Base-by-base conservation (phyloP, 2,113 vertebrate genomes). In the Salvelinus sp. region DNA sequence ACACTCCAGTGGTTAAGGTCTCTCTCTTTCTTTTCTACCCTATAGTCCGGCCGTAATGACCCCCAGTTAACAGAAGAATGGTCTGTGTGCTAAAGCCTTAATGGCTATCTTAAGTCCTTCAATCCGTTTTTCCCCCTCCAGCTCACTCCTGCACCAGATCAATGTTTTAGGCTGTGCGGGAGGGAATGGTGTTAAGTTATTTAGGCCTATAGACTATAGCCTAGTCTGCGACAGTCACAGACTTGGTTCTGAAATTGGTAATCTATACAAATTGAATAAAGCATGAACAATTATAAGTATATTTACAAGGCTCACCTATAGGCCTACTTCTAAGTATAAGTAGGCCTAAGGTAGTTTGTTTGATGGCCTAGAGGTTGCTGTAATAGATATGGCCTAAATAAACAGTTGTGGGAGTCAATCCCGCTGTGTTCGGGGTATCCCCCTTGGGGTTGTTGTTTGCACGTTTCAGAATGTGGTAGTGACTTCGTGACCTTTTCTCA, bases 1-100 rank as follows among this genome's bases (percentile, higher is more conserved):
- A 85, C 78, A 85, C 80, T 84, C 73, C 79, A 81, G 66, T 83
- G 78, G 77, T 78, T 50, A 71, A 82, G 63, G 72, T 57, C 79
- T 63, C 14, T 50, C 76, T 70, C 74, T 80, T 79, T 57, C 79
- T 63, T 23, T 78, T 68, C 28, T n/a, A 27, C 20, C 9, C 16
- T 16, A 28, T 22, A 30, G 73, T 84, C 84, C 72, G 14, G 58
- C 77, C 25, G 65, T 84, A 84, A 84, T 88, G 84, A 84, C 79
- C 76, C 80, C 25, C 68, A 74, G 72, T 76, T 62, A 57, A 65
- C 22, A 47, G 72, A 76, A 84, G 70, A 78, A 84, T 75, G 64
- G 70, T 23, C 71, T 70, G 66, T 77, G 83, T 78, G 83, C 69
- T 74, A 83, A 79, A 80, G 67, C 70, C 67, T 69, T 83, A 84